Evolutionary conservation across 1,140 invertebrate species (phyloP).

Genomic region (Meloidogyne exigua): DNA sequence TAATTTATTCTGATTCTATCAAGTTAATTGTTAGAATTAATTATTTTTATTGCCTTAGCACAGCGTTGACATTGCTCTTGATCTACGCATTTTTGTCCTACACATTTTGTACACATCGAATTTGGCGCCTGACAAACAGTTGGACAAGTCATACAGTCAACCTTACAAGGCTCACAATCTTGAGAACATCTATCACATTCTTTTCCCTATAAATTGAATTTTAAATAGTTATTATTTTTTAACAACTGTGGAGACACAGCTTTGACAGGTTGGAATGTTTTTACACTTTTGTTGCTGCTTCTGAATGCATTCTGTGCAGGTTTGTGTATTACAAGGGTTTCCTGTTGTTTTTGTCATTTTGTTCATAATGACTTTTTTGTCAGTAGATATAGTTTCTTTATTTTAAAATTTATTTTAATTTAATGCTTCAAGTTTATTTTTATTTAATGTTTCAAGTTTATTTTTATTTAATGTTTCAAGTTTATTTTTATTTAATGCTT

Average conservation of each 20-base stretch:
- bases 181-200: neutral
- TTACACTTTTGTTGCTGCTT: neutral
- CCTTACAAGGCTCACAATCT: neutral
- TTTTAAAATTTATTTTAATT: neutral
- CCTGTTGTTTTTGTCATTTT: neutral
- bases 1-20: no score
- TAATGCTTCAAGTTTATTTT: no score
- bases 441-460: no score
- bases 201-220: neutral
- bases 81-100: neutral
- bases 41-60: no score
- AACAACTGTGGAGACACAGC: neutral
- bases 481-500: no score
- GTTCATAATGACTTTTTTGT: neutral
- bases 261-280: neutral
- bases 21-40: no score
- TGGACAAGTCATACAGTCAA: neutral
- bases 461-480: no score
- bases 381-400: neutral
- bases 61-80: no score
- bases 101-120: neutral
- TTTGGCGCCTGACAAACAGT: neutral
- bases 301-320: neutral
- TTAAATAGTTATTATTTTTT: neutral
- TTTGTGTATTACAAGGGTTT: neutral